phyloP scores from a whole-genome alignment of 2,888 invertebrate species.

The Uropetala carovei region DNA sequence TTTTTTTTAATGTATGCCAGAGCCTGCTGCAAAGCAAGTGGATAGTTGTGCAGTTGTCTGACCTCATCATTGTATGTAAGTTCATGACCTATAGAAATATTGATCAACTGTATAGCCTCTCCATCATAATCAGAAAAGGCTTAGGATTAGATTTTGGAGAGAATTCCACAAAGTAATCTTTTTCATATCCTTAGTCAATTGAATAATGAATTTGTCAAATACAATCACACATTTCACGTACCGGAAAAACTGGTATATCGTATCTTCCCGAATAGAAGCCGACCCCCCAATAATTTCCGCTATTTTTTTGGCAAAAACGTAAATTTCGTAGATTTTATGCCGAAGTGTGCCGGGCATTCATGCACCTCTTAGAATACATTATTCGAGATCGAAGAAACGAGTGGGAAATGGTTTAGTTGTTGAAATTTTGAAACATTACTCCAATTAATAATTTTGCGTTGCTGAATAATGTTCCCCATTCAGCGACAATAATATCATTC shows the following conservation, averaged over 20 bases:
- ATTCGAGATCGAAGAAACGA: too few relatives aligned
- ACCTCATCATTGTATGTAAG: not conserved
- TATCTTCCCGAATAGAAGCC: too few relatives aligned
- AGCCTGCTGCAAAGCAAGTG: slow-evolving; percentile 1
- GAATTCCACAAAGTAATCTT: not conserved
- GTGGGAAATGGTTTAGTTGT: too few relatives aligned
- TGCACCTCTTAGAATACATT: too few relatives aligned
- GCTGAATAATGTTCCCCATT: too few relatives aligned
- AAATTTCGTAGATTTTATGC: too few relatives aligned
- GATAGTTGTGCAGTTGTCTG: not conserved
- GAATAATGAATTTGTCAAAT: not conserved
- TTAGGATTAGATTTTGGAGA: not conserved
- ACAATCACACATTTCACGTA: not conserved
- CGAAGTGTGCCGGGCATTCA: too few relatives aligned
- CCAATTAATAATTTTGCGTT: too few relatives aligned
- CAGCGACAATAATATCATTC: too few relatives aligned
- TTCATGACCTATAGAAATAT: not conserved
- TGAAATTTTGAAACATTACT: too few relatives aligned
- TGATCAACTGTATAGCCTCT: not conserved
- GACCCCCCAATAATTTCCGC: too few relatives aligned
- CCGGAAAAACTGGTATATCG: not conserved
- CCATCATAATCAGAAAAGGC: not conserved
- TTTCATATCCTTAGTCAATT: not conserved
- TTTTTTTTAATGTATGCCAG: not conserved
- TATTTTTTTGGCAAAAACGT: too few relatives aligned